Evolutionary conservation across 2,113 vertebrate species (phyloP).

Genomic region (Psilopogon haemacephalus): DNA sequence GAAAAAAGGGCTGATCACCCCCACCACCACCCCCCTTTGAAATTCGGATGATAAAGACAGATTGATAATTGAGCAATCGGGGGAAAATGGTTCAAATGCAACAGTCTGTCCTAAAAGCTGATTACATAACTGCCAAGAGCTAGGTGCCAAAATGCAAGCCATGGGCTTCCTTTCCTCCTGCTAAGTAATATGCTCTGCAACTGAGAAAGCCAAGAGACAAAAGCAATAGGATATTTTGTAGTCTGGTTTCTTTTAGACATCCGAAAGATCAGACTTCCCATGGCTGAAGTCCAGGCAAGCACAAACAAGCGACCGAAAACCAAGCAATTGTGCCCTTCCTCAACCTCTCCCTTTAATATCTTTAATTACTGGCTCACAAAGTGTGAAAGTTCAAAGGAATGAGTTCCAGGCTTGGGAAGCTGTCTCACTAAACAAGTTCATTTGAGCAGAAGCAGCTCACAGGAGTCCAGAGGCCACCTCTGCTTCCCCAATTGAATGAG

Average conservation of each 20-base stretch:
- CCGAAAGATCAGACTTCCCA: background rate
- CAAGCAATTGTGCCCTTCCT: background rate
- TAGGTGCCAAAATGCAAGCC: constrained; percentile 49
- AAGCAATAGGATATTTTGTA: background rate
- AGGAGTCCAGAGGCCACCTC: background rate
- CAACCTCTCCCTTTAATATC: background rate
- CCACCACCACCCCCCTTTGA: background rate
- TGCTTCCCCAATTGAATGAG: background rate
- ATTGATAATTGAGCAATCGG: constrained; percentile 8
- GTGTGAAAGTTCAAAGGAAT: background rate
- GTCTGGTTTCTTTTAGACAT: background rate
- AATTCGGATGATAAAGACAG: constrained; percentile 25
- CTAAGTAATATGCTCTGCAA: background rate
- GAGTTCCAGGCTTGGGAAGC: background rate
- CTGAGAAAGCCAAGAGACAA: background rate
- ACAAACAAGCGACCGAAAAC: background rate
- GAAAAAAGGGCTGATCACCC: constrained; percentile 8
- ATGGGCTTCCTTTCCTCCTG: constrained; percentile 31
- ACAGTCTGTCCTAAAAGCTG: background rate
- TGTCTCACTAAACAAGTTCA: background rate
- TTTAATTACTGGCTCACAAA: constrained; percentile 8
- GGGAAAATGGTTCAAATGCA: constrained; percentile 20
- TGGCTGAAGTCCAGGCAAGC: constrained; percentile 1
- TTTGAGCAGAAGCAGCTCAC: background rate
- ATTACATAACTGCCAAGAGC: constrained; percentile 30